Percentiles rank a stretch among this genome's conserved stretches.
phyloP scores from a whole-genome alignment of 2,797 vertebrate genomes.

The Urosaurus nigricauda region DNA sequence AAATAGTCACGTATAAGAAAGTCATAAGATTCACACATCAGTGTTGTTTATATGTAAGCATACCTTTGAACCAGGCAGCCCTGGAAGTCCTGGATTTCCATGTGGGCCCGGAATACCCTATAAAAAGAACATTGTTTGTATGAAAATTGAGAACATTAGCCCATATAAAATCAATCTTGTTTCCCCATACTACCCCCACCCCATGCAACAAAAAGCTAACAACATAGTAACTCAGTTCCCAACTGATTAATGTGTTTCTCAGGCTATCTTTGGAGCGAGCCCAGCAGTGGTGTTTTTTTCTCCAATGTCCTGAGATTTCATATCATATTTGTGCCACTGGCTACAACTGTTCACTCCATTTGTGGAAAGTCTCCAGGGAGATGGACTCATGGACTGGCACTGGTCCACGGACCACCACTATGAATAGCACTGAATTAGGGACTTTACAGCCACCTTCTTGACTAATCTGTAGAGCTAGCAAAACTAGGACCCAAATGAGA shows the following conservation, averaged over 20 bases:
- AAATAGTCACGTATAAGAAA: constrained; percentile 31
- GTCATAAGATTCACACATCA: not conserved
- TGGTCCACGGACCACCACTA: too few species aligned
- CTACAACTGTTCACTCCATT: too few species aligned
- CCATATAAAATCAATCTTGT: too few species aligned
- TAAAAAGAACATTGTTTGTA: constrained; percentile 38
- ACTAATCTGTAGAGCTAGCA: not conserved
- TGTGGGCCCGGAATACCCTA: constrained; percentile 91
- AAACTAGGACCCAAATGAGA: not conserved
- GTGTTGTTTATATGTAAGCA: constrained; percentile 64
- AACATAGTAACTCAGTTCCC: not conserved
- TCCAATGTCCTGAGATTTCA: too few species aligned
- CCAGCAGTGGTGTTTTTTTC: too few species aligned
- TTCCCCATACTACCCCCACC: too few species aligned
- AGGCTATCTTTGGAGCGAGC: not conserved
- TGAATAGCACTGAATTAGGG: too few species aligned
- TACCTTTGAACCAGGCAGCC: constrained; percentile 92
- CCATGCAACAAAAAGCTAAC: constrained; percentile 31
- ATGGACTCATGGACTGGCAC: too few species aligned
- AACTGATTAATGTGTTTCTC: too few species aligned
- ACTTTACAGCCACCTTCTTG: too few species aligned
- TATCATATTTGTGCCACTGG: too few species aligned
- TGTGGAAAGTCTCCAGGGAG: too few species aligned
- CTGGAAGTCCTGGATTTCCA: constrained; percentile 91
- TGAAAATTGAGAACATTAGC: constrained; percentile 13